phyloP scores from a whole-genome alignment of 2,113 vertebrate species.

The Cryptotis parvus region DNA sequence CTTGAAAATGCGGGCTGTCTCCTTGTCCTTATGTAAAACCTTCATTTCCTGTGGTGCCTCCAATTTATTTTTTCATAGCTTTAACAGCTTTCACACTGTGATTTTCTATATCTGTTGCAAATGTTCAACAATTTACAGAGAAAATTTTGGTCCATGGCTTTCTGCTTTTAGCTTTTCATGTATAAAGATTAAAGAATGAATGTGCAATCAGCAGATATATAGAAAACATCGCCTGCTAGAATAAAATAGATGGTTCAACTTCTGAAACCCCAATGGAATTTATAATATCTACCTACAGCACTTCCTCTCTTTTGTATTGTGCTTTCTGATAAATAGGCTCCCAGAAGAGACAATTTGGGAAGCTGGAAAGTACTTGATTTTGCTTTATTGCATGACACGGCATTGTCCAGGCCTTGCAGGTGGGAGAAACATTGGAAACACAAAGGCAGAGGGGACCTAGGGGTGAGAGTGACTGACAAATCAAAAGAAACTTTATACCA shows the following conservation, averaged over 20 bases:
- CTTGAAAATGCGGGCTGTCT: slow-evolving; percentile 70
- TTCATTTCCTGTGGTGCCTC: slow-evolving; percentile 71
- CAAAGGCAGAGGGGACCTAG: slow-evolving; percentile 23
- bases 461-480: slow-evolving; percentile 53
- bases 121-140: slow-evolving; percentile 82
- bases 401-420: slow-evolving; percentile 65
- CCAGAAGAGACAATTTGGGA: slow-evolving; percentile 77
- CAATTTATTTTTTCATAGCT: slow-evolving; percentile 80
- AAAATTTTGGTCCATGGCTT: slow-evolving; percentile 73
- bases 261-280: slow-evolving; percentile 79
- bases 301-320: slow-evolving; percentile 70
- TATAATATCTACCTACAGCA: slow-evolving; percentile 75
- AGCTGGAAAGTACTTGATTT: slow-evolving; percentile 76
- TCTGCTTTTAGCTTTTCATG: slow-evolving; percentile 75
- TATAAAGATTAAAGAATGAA: slow-evolving; percentile 84
- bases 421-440: slow-evolving; percentile 44
- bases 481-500: slow-evolving; percentile 33
- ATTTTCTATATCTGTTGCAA: slow-evolving; percentile 84
- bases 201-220: slow-evolving; percentile 78
- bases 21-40: slow-evolving; percentile 68
- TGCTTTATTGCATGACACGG: slow-evolving; percentile 65
- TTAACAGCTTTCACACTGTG: slow-evolving; percentile 80
- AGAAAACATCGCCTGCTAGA: slow-evolving; percentile 77
- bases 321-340: slow-evolving; percentile 78
- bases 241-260: slow-evolving; percentile 78